These are phyloP conservation scores for Phycodurus eques DNA, from an alignment of 2,113 vertebrate species.

Conservation along the genomic window DNA sequence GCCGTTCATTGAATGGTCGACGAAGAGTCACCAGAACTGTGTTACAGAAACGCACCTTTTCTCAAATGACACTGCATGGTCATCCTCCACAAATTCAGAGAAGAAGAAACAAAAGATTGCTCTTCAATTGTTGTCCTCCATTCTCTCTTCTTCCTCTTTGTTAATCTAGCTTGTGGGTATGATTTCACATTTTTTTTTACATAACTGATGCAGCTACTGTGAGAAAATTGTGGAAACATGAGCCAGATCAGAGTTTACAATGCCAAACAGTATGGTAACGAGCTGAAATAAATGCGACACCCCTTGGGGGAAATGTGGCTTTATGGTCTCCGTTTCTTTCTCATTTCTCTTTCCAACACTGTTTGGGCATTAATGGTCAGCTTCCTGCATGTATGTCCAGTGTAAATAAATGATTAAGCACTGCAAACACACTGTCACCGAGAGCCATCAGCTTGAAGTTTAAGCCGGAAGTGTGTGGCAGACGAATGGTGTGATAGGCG, in stretches of 20 bases:
- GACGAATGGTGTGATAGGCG: constrained; percentile 29
- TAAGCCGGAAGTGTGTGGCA: constrained; percentile 28
- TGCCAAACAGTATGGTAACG: not conserved
- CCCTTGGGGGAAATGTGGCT: not conserved
- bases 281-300: not conserved
- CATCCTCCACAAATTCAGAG: not conserved
- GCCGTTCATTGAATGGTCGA: too few species aligned
- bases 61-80: not conserved
- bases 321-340: not conserved
- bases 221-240: constrained; percentile 9
- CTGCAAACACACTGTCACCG: constrained; percentile 15
- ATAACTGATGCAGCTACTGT: not conserved
- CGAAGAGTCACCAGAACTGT: not conserved
- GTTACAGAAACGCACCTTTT: not conserved
- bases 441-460: constrained; percentile 27
- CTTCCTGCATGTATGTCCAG: constrained; percentile 24
- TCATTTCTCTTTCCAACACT: constrained; percentile 12
- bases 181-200: not conserved
- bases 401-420: constrained; percentile 45
- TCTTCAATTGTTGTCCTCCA: not conserved
- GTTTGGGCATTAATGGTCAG: constrained; percentile 22
- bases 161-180: not conserved
- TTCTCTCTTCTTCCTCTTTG: not conserved
- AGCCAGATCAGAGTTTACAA: not conserved
- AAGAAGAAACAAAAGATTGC: not conserved